Evolutionary conservation across 2,888 invertebrate species (phyloP).

Genomic region (Tenthredo notha): DNA sequence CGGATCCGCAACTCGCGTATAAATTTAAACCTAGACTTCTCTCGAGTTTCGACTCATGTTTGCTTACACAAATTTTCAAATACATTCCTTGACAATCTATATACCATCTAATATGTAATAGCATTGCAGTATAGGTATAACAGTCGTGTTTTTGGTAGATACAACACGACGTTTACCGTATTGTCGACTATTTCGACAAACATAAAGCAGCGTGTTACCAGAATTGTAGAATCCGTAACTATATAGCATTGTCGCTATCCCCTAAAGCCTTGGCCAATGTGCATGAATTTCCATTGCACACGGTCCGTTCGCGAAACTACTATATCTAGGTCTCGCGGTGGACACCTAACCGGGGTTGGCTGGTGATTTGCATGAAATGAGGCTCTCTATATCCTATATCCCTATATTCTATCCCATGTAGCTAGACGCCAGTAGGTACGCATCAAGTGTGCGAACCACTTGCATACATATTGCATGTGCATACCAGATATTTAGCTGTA

Average conservation of each 20-base stretch:
- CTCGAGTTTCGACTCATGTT: background rate
- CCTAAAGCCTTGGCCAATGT: conserved; percentile 49
- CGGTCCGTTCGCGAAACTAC: conserved; percentile 53
- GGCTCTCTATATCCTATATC: conserved; percentile 58
- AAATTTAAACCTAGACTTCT: conserved; percentile 16
- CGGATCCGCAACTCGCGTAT: background rate
- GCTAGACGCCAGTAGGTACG: conserved; percentile 4
- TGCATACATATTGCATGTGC: conserved; percentile 18
- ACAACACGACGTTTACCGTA: conserved; percentile 23
- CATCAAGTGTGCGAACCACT: conserved; percentile 12
- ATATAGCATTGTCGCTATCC: conserved; percentile 34
- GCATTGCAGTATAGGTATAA: background rate
- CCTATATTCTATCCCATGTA: conserved; percentile 2
- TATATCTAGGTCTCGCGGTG: conserved; percentile 60
- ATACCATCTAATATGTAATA: background rate
- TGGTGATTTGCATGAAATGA: conserved; percentile 74
- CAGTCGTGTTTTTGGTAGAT: background rate
- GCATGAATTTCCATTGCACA: conserved; percentile 65
- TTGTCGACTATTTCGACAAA: conserved; percentile 26
- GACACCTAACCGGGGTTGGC: conserved; percentile 70
- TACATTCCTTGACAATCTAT: background rate
- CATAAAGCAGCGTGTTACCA: conserved; percentile 35
- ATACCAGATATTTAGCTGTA: background rate
- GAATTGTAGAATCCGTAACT: conserved; percentile 24
- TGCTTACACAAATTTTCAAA: conserved; percentile 14